Percentiles rank a stretch among this genome's conserved stretches.
These are phyloP conservation scores for Drosophila baimaii DNA, from an alignment of 1,140 invertebrate species.

Conservation along the genomic window DNA sequence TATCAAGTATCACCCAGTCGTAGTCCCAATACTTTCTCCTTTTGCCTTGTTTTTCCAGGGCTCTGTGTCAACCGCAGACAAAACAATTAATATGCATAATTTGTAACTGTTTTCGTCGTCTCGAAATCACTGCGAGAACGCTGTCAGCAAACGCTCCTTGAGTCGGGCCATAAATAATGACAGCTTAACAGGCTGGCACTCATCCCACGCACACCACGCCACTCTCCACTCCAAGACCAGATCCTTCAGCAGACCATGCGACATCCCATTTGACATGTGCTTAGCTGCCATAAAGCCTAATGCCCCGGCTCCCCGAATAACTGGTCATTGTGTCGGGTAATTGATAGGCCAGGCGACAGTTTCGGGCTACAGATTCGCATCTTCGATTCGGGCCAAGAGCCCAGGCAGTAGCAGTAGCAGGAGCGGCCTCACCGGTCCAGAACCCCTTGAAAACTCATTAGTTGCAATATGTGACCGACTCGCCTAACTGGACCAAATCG, in stretches of 20 bases:
- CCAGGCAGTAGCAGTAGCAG: not conserved
- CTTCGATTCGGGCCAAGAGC: slow-evolving; percentile 50
- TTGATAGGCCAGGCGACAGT: slow-evolving; percentile 57
- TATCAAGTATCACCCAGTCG: not conserved
- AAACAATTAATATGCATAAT: slow-evolving; percentile 79
- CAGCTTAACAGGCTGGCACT: slow-evolving; percentile 58
- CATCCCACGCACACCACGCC: not conserved
- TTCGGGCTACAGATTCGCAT: slow-evolving; percentile 41
- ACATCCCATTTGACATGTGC: slow-evolving; percentile 69
- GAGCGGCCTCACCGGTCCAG: slow-evolving; percentile 2
- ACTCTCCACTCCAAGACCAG: slow-evolving; percentile 3
- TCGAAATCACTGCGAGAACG: slow-evolving; percentile 55
- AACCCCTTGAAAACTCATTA: slow-evolving; percentile 55
- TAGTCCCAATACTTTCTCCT: not conserved
- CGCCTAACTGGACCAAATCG: slow-evolving; percentile 29
- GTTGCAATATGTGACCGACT: slow-evolving; percentile 42
- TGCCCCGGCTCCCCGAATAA: slow-evolving; percentile 13
- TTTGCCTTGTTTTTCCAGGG: not conserved
- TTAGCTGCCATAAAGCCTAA: slow-evolving; percentile 57
- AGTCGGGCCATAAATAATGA: slow-evolving; percentile 68
- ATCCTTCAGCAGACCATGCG: slow-evolving; percentile 22
- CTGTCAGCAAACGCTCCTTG: slow-evolving; percentile 67
- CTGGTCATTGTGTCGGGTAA: slow-evolving; percentile 55
- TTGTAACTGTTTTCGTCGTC: slow-evolving; percentile 63
- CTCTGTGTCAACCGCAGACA: slow-evolving; percentile 36